These are phyloP conservation scores for Trypoxylon attenuatum DNA, from an alignment of 2,888 invertebrate genomes.

Conservation along the genomic window DNA sequence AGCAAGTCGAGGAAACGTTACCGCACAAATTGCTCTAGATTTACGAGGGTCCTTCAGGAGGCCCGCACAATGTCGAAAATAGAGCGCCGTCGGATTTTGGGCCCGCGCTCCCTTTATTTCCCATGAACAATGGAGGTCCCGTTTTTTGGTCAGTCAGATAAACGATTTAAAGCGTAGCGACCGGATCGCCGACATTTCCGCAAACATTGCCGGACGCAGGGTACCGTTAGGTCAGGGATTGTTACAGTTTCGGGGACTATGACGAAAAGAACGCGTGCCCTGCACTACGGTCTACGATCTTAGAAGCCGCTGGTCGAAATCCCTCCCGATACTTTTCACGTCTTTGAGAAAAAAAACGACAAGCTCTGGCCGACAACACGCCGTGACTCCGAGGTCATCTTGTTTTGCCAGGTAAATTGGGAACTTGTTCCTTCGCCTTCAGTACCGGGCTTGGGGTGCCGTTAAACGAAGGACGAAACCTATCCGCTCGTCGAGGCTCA, in stretches of 20 bases:
- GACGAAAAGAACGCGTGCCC: not conserved
- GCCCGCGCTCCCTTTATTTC: conserved; percentile 40
- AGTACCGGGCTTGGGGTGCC: no score
- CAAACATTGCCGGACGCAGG: conserved; percentile 64
- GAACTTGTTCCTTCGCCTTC: no score
- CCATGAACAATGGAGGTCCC: conserved; percentile 38
- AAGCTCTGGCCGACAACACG: not conserved
- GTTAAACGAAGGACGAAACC: no score
- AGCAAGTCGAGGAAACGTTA: conserved; percentile 44
- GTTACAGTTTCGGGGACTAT: conserved; percentile 41
- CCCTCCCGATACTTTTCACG: not conserved
- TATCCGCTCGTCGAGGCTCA: no score
- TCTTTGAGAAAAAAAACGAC: not conserved
- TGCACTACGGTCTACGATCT: conserved; percentile 14
- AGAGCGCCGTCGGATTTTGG: conserved; percentile 46
- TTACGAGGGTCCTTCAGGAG: conserved; percentile 64
- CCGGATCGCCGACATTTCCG: conserved; percentile 64
- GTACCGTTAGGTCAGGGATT: conserved; percentile 68
- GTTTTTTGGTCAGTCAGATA: conserved; percentile 51
- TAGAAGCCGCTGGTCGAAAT: conserved; percentile 32
- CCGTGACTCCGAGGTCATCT: conserved; percentile 34
- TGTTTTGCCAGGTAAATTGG: conserved; percentile 44
- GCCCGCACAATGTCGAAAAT: conserved; percentile 61
- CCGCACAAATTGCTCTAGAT: conserved; percentile 59
- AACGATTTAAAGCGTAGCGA: conserved; percentile 61